Conservation (phyloP, 2,113 vertebrate species). For the Chionodraco myersi region DNA sequence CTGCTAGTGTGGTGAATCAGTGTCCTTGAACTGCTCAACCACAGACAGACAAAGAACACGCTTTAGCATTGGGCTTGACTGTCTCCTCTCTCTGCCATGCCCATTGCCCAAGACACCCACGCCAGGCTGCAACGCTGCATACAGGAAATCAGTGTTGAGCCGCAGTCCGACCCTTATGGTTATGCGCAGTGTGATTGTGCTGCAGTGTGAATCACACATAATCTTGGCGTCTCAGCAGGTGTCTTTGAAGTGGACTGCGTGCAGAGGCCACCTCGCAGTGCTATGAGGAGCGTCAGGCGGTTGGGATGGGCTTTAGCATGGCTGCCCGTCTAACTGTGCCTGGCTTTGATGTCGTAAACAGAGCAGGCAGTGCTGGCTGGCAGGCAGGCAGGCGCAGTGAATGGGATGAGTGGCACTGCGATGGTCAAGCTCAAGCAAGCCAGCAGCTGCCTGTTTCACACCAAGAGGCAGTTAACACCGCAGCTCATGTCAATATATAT, state of each 20-base stretch:
- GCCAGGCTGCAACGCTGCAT: constrained; percentile 22
- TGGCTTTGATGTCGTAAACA: constrained; percentile 80
- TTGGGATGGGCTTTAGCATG: constrained; percentile 74
- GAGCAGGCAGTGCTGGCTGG: constrained; percentile 63
- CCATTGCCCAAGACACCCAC: constrained; percentile 51
- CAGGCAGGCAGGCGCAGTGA: constrained; percentile 51
- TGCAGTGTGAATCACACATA: constrained; percentile 57
- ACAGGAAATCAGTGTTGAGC: constrained; percentile 40
- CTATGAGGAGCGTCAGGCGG: constrained; percentile 63
- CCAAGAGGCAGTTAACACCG: constrained; percentile 69
- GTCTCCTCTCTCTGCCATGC: constrained; percentile 49
- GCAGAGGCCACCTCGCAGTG: constrained; percentile 65
- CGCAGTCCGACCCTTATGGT: constrained; percentile 27
- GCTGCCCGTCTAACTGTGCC: constrained; percentile 71
- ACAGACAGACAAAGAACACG: constrained; percentile 74
- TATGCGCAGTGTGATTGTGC: constrained; percentile 43
- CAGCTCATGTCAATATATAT: constrained; percentile 78
- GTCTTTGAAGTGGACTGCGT: constrained; percentile 77
- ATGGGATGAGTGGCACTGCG: constrained; percentile 74
- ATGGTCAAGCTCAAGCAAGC: constrained; percentile 74
- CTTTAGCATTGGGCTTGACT: constrained; percentile 59
- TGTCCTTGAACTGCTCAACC: constrained; percentile 83
- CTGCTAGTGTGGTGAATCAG: constrained; percentile 77
- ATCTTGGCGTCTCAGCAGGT: constrained; percentile 73
- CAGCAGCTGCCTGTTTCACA: constrained; percentile 75